Conservation (phyloP, 2,113 vertebrate species). For the Elgaria multicarinata region DNA sequence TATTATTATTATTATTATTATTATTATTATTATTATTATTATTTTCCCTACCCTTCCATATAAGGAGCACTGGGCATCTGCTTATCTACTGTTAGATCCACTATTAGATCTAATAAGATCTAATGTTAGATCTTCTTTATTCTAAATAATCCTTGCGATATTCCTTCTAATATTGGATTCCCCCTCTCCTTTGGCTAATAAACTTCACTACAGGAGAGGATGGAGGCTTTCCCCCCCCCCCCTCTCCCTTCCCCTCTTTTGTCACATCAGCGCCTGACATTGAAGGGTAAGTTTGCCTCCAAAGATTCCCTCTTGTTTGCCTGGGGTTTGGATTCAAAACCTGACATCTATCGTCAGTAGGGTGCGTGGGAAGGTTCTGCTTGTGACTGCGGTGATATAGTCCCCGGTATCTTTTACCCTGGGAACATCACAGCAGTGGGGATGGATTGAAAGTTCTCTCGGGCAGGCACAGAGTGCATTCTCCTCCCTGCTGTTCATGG, state of each 20-base stretch:
- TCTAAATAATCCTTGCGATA: no score
- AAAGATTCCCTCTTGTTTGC: neutral
- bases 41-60: no score
- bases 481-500: neutral
- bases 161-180: no score
- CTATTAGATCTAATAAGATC: neutral
- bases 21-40: no score
- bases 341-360: neutral
- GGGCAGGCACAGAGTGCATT: neutral
- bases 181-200: neutral
- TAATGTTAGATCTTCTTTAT: neutral
- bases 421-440: no score
- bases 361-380: neutral
- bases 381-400: no score
- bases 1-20: no score
- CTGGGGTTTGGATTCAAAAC: neutral
- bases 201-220: neutral
- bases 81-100: no score
- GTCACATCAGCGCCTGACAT: no score
- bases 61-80: no score
- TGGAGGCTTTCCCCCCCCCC: neutral
- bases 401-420: neutral
- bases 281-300: neutral
- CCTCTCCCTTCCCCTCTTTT: neutral
- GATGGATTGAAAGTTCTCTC: no score